Percentiles rank a stretch among this genome's conserved stretches.
These are phyloP conservation scores for Yponomeuta sedellus DNA, from an alignment of 2,888 invertebrate species.

Conservation along the genomic window DNA sequence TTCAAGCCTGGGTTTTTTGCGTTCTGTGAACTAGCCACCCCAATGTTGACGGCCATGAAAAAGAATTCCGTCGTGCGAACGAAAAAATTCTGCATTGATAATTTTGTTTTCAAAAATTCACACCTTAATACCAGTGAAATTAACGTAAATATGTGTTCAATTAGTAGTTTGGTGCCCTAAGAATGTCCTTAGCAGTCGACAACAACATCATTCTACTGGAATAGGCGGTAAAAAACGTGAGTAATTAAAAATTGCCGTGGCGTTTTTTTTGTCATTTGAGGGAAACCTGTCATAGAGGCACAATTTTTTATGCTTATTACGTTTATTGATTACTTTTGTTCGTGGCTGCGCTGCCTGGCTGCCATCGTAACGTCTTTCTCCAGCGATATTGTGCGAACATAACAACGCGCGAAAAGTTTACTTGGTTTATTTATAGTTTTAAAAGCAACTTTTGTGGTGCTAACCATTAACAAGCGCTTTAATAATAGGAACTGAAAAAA, in stretches of 20 bases:
- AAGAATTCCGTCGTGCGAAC: constrained; percentile 42
- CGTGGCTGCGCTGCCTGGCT: not conserved
- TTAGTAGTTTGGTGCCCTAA: not conserved
- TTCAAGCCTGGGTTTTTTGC: not conserved
- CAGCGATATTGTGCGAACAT: not conserved
- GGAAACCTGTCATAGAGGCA: constrained; percentile 7
- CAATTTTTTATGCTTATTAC: constrained; percentile 16
- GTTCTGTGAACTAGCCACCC: constrained; percentile 33
- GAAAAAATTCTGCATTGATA: constrained; percentile 43
- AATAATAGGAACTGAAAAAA: not conserved
- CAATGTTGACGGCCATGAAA: constrained; percentile 41
- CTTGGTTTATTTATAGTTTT: not conserved
- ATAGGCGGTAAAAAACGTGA: constrained; percentile 4
- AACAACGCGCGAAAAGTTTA: constrained; percentile 6
- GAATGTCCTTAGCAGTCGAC: not conserved
- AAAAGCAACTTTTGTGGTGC: no score
- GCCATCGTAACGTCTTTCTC: not conserved
- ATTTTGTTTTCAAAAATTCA: constrained; percentile 11
- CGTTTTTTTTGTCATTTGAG: constrained; percentile 14
- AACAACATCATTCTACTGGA: not conserved
- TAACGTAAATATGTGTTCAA: not conserved
- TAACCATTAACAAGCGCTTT: not conserved
- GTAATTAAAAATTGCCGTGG: constrained; percentile 13
- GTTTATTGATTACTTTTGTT: constrained; percentile 16
- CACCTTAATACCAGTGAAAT: constrained; percentile 7